Evolutionary conservation across 2,888 invertebrate species (phyloP), one percentile per base, ranked within the genome.

Genomic region (Mesopsocus fuscifrons): DNA sequence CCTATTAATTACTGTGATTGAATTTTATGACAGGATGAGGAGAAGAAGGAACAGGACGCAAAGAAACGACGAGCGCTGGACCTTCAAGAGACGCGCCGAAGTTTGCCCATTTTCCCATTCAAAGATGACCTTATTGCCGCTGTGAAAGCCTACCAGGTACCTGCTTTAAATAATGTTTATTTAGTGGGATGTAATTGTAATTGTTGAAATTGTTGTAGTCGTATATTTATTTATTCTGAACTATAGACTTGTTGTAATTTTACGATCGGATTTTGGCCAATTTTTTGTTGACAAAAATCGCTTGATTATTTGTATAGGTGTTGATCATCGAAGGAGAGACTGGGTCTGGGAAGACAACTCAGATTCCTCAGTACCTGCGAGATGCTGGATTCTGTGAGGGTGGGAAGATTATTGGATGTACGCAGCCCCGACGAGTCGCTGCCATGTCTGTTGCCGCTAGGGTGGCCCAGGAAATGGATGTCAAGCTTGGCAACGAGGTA

Each of bases 371-470:
- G 61, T 97, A 97, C 63, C 68, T 98, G 8, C 78, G 92, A 59
- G 94, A 98, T 57, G 83, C 92, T 38, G 97, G 88, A 2, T 89
- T 81, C 54, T 82, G 84, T 2, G 64, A 72, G 41, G 77, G 80
- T 56, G 78, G 74, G 30, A 88, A 85, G 65, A 79, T 81, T 61
- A 87, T 97, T 54, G 97, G 95, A 1, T 98, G 97, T 57, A 98
- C 97, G 0, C 94, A 95, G 60, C 97, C 98, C 0, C 68, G 97
- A 49, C 69, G 98, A 60, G 98, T 99, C 2, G 98, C 98, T 17
- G 95, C 98, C 2, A 99, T 98, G 98, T 92, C 92, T n/a, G 98
- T 99, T 17, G 89, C 98, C 16, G 83, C 95, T 3, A 74, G 98
- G 59, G 98, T 99, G 1, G 88, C 97, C 2, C 87, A 97, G 59